phyloP scores from a whole-genome alignment of 1,140 invertebrate genomes.

The Zaprionus inermis region DNA sequence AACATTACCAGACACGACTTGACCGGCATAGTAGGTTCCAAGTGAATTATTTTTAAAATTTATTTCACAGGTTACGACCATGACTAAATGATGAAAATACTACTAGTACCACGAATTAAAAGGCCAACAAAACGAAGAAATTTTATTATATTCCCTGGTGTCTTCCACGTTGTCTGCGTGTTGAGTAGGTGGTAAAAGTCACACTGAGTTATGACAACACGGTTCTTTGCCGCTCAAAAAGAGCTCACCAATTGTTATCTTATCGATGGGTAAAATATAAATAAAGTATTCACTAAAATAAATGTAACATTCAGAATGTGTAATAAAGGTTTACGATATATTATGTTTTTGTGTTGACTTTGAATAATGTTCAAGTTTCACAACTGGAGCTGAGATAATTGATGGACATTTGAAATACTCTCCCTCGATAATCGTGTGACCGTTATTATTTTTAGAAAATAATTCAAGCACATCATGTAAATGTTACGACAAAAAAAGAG shows the following conservation, averaged over 20 bases:
- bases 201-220: slow-evolving; percentile 35
- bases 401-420: too few relatives aligned
- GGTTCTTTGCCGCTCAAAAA: slow-evolving; percentile 18
- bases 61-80: slow-evolving; percentile 71
- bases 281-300: slow-evolving; percentile 50
- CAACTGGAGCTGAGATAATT: not conserved
- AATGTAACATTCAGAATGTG: slow-evolving; percentile 51
- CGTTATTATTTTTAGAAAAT: too few relatives aligned
- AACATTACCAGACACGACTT: slow-evolving; percentile 84
- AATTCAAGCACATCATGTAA: not conserved
- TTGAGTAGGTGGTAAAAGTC: slow-evolving; percentile 25
- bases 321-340: slow-evolving; percentile 32
- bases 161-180: slow-evolving; percentile 34
- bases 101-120: not conserved
- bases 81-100: slow-evolving; percentile 9
- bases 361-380: not conserved
- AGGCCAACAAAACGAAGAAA: slow-evolving; percentile 5
- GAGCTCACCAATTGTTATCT: slow-evolving; percentile 52
- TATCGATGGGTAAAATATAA: slow-evolving; percentile 48
- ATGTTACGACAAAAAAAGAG: not conserved
- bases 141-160: not conserved
- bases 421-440: too few relatives aligned
- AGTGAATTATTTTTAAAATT: slow-evolving; percentile 84
- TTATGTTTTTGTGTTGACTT: not conserved
- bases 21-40: slow-evolving; percentile 85